Conservation (phyloP, 2,113 vertebrate genomes). For the Scomber japonicus region DNA sequence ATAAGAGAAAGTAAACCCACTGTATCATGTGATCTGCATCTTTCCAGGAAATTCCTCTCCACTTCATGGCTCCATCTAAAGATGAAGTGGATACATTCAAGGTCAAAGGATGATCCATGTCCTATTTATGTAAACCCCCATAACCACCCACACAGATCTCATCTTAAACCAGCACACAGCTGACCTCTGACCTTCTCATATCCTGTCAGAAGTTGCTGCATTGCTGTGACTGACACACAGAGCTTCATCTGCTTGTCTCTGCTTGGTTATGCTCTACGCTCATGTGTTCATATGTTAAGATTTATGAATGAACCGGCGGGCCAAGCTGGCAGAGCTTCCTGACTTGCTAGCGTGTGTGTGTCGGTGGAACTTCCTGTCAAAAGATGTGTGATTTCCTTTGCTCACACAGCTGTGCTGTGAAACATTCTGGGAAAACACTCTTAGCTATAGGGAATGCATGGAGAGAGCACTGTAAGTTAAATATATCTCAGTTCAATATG, state of each 20-base stretch:
- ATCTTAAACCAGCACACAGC: slow-evolving; percentile 22
- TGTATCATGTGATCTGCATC: slow-evolving; percentile 29
- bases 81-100: slow-evolving; percentile 42
- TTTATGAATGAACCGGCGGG: slow-evolving; percentile 72
- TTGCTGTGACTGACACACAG: slow-evolving; percentile 21
- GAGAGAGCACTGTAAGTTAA: slow-evolving; percentile 22
- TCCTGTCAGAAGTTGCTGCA: slow-evolving; percentile 59
- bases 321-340: slow-evolving; percentile 69
- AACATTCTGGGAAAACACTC: slow-evolving; percentile 63
- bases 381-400: slow-evolving; percentile 71
- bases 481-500: neutral
- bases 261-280: slow-evolving; percentile 13
- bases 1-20: neutral
- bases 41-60: slow-evolving; percentile 59
- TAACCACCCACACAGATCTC: slow-evolving; percentile 40
- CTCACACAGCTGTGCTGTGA: slow-evolving; percentile 64
- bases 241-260: slow-evolving; percentile 32
- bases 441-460: slow-evolving; percentile 11
- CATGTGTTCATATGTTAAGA: slow-evolving; percentile 52
- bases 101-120: slow-evolving; percentile 39
- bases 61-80: slow-evolving; percentile 24
- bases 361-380: slow-evolving; percentile 77
- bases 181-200: slow-evolving; percentile 58
- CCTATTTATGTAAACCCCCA: slow-evolving; percentile 30
- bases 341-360: slow-evolving; percentile 51